These are phyloP conservation scores for cat (Felis catus) DNA, from an alignment of 2,113 vertebrate species.

Conservation along the genomic window DNA sequence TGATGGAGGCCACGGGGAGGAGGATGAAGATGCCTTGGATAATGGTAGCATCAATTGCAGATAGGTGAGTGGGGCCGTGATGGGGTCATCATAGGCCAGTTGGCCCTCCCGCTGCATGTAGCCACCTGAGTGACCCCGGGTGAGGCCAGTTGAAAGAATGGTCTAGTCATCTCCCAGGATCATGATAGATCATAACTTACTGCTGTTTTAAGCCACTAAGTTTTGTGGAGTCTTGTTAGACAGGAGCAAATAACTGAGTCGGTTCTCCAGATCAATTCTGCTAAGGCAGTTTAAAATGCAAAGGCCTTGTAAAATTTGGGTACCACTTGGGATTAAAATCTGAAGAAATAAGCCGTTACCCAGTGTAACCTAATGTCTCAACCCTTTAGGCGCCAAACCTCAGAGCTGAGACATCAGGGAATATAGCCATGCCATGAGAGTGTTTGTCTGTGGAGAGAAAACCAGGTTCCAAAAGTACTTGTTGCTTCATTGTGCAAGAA, in stretches of 20 bases:
- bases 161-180: neutral
- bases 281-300: neutral
- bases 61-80: neutral
- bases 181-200: neutral
- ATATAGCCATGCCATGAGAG: neutral
- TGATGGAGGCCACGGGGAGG: neutral
- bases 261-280: neutral
- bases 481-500: neutral
- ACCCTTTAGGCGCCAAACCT: neutral
- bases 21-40: neutral
- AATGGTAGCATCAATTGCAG: neutral
- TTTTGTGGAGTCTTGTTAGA: neutral
- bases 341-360: neutral
- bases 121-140: neutral
- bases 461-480: neutral
- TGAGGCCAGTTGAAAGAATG: neutral
- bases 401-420: neutral
- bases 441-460: neutral
- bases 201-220: neutral
- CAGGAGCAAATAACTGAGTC: neutral
- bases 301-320: neutral
- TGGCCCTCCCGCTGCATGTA: neutral
- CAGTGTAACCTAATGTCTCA: neutral
- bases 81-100: neutral
- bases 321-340: neutral